phyloP scores from a whole-genome alignment of 2,113 vertebrate species.

The Cariama cristata region DNA sequence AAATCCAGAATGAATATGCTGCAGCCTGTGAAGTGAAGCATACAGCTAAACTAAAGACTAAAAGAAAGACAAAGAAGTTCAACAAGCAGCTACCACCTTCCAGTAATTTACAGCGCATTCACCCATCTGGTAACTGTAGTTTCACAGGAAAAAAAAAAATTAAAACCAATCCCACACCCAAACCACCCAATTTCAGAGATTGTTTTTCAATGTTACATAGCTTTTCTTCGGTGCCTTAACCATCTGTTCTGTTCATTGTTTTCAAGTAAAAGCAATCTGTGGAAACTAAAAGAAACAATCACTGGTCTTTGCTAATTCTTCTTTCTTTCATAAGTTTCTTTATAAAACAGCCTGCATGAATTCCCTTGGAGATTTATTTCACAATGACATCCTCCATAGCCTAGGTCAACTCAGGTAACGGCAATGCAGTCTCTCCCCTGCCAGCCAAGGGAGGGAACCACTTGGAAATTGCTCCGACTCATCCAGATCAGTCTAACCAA shows the following conservation, averaged over 20 bases:
- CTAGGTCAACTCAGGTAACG: neutral
- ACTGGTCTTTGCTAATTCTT: neutral
- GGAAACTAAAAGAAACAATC: neutral
- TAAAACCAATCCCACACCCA: neutral
- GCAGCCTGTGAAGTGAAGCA: neutral
- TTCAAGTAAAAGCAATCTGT: neutral
- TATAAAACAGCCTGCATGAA: neutral
- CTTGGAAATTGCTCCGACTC: neutral
- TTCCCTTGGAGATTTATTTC: neutral
- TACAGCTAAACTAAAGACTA: neutral
- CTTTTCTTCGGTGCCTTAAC: neutral
- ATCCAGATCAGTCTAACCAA: neutral
- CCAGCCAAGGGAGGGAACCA: neutral
- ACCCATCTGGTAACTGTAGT: neutral
- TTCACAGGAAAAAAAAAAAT: neutral
- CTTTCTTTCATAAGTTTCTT: neutral
- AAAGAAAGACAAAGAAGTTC: neutral
- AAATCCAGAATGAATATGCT: neutral
- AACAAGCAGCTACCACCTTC: neutral
- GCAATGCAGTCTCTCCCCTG: neutral
- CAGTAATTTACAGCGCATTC: neutral
- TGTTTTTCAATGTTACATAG: neutral
- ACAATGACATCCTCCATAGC: neutral
- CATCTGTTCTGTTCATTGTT: conserved; percentile 16
- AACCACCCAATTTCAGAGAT: neutral